Evolutionary conservation across 2,113 vertebrate species (phyloP), one percentile per base, ranked within the genome.

Genomic region (Cheilinus undulatus): DNA sequence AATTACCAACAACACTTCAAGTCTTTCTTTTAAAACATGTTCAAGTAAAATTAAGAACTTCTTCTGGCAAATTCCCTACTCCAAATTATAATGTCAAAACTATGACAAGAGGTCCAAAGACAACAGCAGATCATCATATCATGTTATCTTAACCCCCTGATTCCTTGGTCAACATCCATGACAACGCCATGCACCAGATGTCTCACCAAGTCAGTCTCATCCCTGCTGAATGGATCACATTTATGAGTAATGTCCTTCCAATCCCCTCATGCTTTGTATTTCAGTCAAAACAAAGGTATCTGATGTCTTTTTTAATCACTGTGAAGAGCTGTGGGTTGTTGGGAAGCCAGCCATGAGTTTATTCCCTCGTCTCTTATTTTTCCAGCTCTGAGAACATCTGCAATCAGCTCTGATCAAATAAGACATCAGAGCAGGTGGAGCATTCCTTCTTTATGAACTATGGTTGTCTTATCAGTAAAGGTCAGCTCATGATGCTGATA

Each of bases 271-370:
- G 76, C 65, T 73, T 67, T 62, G 32, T 32, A 36, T 62, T 42
- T 67, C 53, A 80, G 76, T 77, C 84, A 88, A 91, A 90, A 89
- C 86, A 90, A 67, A 82, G 48, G 71, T 67, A 78, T 90, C 83
- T 46, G 1, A 78, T 90, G 76, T 91, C 69, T 34, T 52, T 65
- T 84, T 84, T 73, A 83, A 89, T 92, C 76, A 77, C 26, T 3
- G 23, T 69, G 53, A 83, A 69, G 72, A 32, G 61, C 62, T 76
- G 57, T 15, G 52, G 54, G 24, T 28, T 67, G 58, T 76, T 59
- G 59, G 65, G 53, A 82, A 60, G 69, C 15, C 53, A 65, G 73
- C 76, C 40, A 28, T 10, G 57, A 72, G 59, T 69, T 54, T 52
- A 60, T 57, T 74, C 45, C 50, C 66, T 49, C 2, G 5, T 20